phyloP scores from a whole-genome alignment of 2,888 invertebrate species.

The Ramazzottius varieornatus region DNA sequence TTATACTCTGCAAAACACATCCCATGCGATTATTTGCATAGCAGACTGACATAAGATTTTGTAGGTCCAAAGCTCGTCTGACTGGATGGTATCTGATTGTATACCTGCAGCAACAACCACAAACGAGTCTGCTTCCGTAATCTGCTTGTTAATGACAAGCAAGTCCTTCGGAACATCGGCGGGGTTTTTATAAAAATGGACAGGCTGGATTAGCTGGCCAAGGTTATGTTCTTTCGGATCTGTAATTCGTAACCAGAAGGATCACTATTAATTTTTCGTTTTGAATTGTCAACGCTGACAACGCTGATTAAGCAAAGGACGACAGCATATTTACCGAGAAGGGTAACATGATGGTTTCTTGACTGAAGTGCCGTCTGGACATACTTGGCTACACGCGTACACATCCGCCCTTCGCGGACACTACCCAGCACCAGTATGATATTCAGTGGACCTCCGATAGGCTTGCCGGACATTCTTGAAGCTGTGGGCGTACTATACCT shows the following conservation, averaged over 20 bases:
- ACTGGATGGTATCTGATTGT: no score
- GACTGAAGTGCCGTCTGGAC: not conserved
- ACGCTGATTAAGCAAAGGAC: no score
- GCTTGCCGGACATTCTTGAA: no score
- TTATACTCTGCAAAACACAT: not conserved
- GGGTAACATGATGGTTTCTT: not conserved
- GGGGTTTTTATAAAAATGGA: conserved; percentile 10
- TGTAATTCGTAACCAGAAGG: no score
- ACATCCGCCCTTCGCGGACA: not conserved
- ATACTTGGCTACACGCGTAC: not conserved
- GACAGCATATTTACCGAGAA: not conserved
- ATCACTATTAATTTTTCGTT: no score
- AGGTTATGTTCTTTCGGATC: conserved; percentile 17
- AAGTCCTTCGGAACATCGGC: conserved; percentile 8
- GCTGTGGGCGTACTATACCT: no score
- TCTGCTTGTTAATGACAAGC: conserved; percentile 7
- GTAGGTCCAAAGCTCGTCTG: no score
- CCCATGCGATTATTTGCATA: no score
- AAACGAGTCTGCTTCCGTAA: conserved; percentile 15
- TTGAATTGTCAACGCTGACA: no score
- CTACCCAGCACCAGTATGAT: not conserved
- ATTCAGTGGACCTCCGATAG: not conserved
- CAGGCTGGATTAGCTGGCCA: conserved; percentile 9
- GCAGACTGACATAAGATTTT: no score
- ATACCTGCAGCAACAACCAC: conserved; percentile 15